Percentiles rank a stretch among this genome's conserved stretches.
Evolutionary conservation across 2,888 invertebrate species (phyloP).

Genomic region (Orchesellides sinensis): DNA sequence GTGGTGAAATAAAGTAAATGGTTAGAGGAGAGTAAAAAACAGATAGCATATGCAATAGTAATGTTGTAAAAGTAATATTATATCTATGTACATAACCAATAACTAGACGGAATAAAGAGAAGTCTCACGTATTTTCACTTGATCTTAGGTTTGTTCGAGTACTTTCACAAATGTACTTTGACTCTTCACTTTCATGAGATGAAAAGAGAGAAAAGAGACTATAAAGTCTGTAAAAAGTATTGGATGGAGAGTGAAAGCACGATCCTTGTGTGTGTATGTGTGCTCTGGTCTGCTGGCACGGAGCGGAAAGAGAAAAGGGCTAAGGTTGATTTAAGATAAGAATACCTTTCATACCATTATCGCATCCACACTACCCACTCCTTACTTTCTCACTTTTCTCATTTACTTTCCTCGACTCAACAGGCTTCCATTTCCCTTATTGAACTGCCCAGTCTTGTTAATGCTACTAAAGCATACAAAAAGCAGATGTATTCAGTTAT

Average conservation of each 20-base stretch:
- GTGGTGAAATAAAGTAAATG: conserved; percentile 36
- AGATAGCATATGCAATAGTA: too few relatives aligned
- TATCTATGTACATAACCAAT: too few relatives aligned
- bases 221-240: too few relatives aligned
- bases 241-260: too few relatives aligned
- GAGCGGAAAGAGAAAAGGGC: conserved; percentile 35
- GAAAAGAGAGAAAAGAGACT: neutral
- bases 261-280: too few relatives aligned
- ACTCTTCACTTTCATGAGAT: conserved; percentile 22
- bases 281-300: too few relatives aligned
- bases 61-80: too few relatives aligned
- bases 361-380: neutral
- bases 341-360: conserved; percentile 13
- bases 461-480: too few relatives aligned
- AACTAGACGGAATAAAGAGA: too few relatives aligned
- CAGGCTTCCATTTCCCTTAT: conserved; percentile 59
- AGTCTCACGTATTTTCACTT: conserved; percentile 3
- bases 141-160: neutral
- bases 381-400: neutral
- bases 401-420: conserved; percentile 43
- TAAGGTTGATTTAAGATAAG: conserved; percentile 51
- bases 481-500: too few relatives aligned
- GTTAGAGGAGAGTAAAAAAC: conserved; percentile 12
- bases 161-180: conserved; percentile 12
- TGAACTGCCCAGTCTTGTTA: too few relatives aligned